Evolutionary conservation across 2,888 invertebrate genomes (phyloP).

Genomic region (Orchesellides sinensis): DNA sequence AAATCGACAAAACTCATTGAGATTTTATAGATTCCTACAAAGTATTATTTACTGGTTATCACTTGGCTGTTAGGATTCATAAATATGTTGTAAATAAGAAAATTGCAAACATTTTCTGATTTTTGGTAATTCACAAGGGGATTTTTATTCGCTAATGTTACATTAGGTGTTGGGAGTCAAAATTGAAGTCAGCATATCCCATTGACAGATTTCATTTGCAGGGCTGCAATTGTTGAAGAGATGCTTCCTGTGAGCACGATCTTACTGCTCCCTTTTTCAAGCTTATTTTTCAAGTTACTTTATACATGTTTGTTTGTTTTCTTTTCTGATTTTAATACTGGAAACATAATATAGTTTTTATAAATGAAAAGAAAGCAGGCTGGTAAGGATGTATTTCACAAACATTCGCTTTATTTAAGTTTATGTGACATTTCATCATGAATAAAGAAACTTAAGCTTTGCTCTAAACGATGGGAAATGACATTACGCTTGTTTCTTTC

Average conservation of each 20-base stretch:
- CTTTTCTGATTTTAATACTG: constrained; percentile 12
- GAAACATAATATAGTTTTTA: constrained; percentile 14
- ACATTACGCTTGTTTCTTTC: constrained; percentile 12
- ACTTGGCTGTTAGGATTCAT: too few relatives aligned
- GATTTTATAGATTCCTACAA: background rate
- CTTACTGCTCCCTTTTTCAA: constrained; percentile 19
- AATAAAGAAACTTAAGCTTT: constrained; percentile 28
- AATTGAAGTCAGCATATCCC: too few relatives aligned
- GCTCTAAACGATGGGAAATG: constrained; percentile 36
- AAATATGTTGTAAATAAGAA: too few relatives aligned
- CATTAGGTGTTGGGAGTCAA: too few relatives aligned
- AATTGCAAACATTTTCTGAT: too few relatives aligned
- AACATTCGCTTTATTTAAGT: background rate
- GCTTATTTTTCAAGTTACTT: constrained; percentile 52
- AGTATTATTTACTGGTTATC: background rate
- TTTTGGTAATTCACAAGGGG: too few relatives aligned
- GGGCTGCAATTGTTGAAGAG: constrained; percentile 8
- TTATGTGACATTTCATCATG: constrained; percentile 8
- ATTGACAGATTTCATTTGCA: too few relatives aligned
- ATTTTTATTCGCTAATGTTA: too few relatives aligned
- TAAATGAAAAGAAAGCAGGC: constrained; percentile 10
- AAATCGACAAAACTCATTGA: constrained; percentile 28
- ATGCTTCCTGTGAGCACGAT: constrained; percentile 4
- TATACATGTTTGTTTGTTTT: too few relatives aligned
- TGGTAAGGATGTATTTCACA: background rate